Evolutionary conservation across 1,140 invertebrate species (phyloP).

Genomic region (Lucilia sericata): DNA sequence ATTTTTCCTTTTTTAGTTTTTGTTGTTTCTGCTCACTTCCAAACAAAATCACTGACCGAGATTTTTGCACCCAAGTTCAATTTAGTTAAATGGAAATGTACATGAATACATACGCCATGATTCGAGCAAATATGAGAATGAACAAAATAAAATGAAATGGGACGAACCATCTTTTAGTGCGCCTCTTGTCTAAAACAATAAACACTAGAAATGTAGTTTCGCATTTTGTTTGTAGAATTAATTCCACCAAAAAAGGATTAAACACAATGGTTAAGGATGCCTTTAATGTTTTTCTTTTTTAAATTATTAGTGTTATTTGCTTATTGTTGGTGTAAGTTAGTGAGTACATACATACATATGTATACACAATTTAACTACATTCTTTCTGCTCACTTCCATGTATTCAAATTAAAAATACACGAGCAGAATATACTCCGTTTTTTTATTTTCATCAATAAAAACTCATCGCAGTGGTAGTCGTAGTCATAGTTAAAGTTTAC

Average conservation of each 20-base stretch:
- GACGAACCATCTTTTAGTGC: neutral
- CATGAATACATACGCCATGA: neutral
- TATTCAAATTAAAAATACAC: too few relatives aligned
- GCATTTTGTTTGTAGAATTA: neutral
- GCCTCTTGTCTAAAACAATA: neutral
- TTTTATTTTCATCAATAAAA: conserved; percentile 14
- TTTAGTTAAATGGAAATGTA: conserved; percentile 14
- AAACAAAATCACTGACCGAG: conserved; percentile 42
- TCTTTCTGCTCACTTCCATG: too few relatives aligned
- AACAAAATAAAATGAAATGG: neutral
- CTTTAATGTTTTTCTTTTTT: neutral
- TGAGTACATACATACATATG: neutral
- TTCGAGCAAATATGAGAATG: neutral
- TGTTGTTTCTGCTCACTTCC: neutral
- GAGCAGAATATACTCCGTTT: neutral
- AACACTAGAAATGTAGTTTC: neutral
- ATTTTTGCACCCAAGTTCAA: conserved; percentile 39
- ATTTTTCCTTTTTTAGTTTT: neutral
- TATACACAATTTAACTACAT: neutral
- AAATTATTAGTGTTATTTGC: neutral
- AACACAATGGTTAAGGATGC: neutral
- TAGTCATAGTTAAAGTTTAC: neutral
- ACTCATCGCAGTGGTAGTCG: neutral
- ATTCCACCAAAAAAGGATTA: neutral
- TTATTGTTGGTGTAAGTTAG: neutral